Base-by-base conservation (phyloP, 2,797 vertebrate genomes). In the Characodon lateralis region DNA sequence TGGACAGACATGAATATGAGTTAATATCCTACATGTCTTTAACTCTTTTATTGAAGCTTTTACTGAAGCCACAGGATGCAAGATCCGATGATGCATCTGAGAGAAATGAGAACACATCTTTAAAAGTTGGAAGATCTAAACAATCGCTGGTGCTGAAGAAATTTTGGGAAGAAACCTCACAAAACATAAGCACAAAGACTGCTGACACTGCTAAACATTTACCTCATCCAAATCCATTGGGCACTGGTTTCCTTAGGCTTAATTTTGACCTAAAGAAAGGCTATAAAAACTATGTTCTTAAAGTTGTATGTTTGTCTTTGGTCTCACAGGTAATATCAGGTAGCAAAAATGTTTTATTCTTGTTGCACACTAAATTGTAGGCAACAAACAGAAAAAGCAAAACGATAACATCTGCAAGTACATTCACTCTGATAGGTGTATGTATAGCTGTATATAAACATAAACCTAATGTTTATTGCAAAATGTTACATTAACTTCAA, bases 21-120 rank as follows among this genome's bases (percentile, higher is more conserved):
- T 70, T 65, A 48, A 87, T 82, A 73, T 81, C 77, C 83, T 39
- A 72, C 68, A 84, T 74, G 61, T 84, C 53, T 53, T 79, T 82
- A 53, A 73, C 63, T 51, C 5, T n/a, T n/a, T n/a, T n/a, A n/a
- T n/a, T 14, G 63, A 65, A 77, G 58, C 89, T 91, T 83, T 80
- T 35, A 87, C 80, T 78, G 68, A 53, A n/a, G 46, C 66, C 59
- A 56, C 79, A 89, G 75, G 71, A 80, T 80, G 73, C 73, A 71
- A 83, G 81, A 76, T 76, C 22, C 65, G 56, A 83, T 58, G 68
- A 55, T 26, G 58, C 74, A 78, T 24, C 50, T 71, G 83, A 79
- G 80, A 71, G 71, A 70, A 35, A 35, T 35, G 84, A 83, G 63
- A 75, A 16, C 26, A 80, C 55, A 43, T 80, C 80, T 81, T 86